Evolutionary conservation across 2,113 vertebrate species (phyloP).

Genomic region (Phaethornis superciliosus): DNA sequence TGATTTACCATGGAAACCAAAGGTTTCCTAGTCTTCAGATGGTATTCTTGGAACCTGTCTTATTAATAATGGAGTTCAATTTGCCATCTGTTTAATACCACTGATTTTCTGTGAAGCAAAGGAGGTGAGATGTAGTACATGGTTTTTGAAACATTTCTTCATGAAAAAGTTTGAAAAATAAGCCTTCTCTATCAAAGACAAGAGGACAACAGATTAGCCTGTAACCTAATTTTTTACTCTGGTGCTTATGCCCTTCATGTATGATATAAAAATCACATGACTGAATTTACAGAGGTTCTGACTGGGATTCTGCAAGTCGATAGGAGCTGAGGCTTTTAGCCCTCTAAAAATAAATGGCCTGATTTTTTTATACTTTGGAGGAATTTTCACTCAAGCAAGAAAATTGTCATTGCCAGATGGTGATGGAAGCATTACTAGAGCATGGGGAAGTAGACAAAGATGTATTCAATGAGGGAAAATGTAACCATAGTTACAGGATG

Average conservation of each 20-base stretch:
- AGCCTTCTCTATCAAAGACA: background rate
- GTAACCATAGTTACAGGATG: constrained; percentile 68
- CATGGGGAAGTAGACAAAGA: constrained; percentile 44
- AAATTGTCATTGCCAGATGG: constrained; percentile 56
- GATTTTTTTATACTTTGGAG: constrained; percentile 51
- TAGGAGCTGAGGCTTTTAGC: background rate
- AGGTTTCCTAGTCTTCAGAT: background rate
- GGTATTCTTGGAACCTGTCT: background rate
- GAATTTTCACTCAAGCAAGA: constrained; percentile 55
- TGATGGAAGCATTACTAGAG: constrained; percentile 39
- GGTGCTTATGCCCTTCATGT: background rate
- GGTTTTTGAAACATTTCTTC: background rate
- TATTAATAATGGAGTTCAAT: background rate
- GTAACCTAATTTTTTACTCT: background rate
- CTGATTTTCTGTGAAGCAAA: background rate
- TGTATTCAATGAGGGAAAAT: constrained; percentile 48
- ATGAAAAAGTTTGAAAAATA: background rate
- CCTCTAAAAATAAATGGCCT: constrained; percentile 54
- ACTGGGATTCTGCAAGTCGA: background rate
- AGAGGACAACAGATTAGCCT: background rate
- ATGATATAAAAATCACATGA: background rate
- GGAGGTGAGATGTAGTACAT: background rate
- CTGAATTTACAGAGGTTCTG: background rate
- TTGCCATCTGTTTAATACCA: constrained; percentile 1
- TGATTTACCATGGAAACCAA: background rate